phyloP scores from a whole-genome alignment of 1,140 invertebrate species.

The Artemia franciscana region DNA sequence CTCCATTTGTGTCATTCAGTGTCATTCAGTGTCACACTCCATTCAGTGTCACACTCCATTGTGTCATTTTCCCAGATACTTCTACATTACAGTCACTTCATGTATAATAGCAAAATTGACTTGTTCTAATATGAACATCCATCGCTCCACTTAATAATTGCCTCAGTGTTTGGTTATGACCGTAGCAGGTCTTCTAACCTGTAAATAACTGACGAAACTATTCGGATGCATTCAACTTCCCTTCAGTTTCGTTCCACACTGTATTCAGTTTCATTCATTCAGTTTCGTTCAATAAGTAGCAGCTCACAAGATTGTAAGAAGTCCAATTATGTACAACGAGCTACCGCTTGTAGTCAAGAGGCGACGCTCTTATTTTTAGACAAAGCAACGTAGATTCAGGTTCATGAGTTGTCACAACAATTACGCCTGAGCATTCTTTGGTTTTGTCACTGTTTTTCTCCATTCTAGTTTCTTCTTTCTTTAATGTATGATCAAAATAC shows the following conservation, averaged over 20 bases:
- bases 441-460: slow-evolving; percentile 17
- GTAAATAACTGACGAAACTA: slow-evolving; percentile 7
- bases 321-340: slow-evolving; percentile 12
- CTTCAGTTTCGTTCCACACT: slow-evolving; percentile 12
- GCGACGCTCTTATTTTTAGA: slow-evolving; percentile 11
- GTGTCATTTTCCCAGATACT: slow-evolving; percentile 19
- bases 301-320: slow-evolving; percentile 8
- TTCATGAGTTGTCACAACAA: background rate
- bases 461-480: slow-evolving; percentile 15
- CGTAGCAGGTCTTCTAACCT: background rate
- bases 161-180: slow-evolving; percentile 6
- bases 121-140: slow-evolving; percentile 19
- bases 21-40: slow-evolving; percentile 18
- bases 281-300: too few species aligned
- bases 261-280: too few species aligned
- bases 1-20: slow-evolving; percentile 19
- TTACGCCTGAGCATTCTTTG: background rate
- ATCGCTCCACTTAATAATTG: slow-evolving; percentile 15
- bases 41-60: too few species aligned
- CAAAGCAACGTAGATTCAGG: slow-evolving; percentile 7
- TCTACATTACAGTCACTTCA: slow-evolving; percentile 17
- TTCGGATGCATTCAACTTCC: slow-evolving; percentile 9
- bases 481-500: slow-evolving; percentile 14
- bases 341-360: slow-evolving; percentile 11
- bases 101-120: slow-evolving; percentile 11